Percentiles rank a stretch among this genome's conserved stretches.
phyloP scores from a whole-genome alignment of 2,888 invertebrate genomes.

The Drosophila pseudotakahashii region DNA sequence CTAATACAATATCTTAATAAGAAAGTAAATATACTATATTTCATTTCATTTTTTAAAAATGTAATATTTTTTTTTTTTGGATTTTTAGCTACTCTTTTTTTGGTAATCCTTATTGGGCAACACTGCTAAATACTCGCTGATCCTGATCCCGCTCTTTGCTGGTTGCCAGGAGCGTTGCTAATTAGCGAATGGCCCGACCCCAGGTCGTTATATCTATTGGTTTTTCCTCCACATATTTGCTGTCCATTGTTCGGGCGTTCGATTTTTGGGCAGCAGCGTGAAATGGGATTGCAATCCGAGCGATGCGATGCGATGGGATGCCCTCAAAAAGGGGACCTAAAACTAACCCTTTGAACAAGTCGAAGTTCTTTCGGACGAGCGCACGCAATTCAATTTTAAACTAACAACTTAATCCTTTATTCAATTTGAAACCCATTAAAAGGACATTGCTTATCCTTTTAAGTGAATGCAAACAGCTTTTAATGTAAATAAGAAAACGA shows the following conservation, averaged over 20 bases:
- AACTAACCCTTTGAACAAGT: constrained; percentile 49
- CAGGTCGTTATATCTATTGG: constrained; percentile 61
- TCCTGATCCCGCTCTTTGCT: constrained; percentile 14
- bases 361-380: constrained; percentile 62
- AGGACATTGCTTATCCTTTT: constrained; percentile 85
- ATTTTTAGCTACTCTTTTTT: no score
- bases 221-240: constrained; percentile 41
- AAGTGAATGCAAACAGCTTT: constrained; percentile 85
- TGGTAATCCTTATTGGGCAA: neutral
- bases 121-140: constrained; percentile 1
- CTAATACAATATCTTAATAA: no score
- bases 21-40: no score
- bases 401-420: constrained; percentile 85
- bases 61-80: no score
- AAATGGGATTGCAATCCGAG: constrained; percentile 44
- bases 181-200: constrained; percentile 59
- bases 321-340: neutral
- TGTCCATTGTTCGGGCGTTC: constrained; percentile 22
- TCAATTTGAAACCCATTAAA: constrained; percentile 85
- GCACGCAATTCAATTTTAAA: constrained; percentile 83
- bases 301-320: no score
- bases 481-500: constrained; percentile 84
- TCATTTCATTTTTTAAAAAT: no score
- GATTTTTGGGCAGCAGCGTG: constrained; percentile 49
- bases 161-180: constrained; percentile 73